Evolutionary conservation across 1,140 invertebrate genomes (phyloP).

Genomic region (Tribolium madens): DNA sequence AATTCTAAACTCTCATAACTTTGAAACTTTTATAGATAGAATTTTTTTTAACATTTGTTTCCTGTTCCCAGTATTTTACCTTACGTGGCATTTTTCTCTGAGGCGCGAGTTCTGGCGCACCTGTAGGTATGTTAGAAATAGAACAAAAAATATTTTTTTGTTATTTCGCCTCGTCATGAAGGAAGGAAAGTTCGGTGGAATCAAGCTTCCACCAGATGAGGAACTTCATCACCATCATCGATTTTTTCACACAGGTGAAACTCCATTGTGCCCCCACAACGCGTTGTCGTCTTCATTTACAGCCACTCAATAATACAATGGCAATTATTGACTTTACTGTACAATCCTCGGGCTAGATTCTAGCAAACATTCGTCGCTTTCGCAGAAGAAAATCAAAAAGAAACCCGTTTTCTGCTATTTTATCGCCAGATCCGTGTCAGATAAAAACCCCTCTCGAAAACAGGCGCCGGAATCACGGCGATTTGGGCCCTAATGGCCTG

Average conservation of each 20-base stretch:
- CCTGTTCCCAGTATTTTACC: too few relatives aligned
- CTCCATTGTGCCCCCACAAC: not conserved
- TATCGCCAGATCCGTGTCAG: conserved; percentile 1
- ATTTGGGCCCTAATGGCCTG: conserved; percentile 12
- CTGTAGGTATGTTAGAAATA: too few relatives aligned
- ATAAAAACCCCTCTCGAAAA: not conserved
- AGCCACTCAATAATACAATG: not conserved
- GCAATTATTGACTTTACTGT: conserved; percentile 17
- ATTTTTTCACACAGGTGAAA: conserved; percentile 6
- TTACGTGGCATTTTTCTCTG: too few relatives aligned
- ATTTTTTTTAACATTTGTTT: too few relatives aligned
- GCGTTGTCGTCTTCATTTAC: conserved; percentile 1
- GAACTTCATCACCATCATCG: not conserved
- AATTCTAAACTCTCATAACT: too few relatives aligned
- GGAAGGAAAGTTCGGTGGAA: too few relatives aligned
- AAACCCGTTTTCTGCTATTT: conserved; percentile 16
- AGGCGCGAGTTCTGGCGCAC: too few relatives aligned
- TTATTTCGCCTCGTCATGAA: too few relatives aligned
- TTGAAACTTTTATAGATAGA: too few relatives aligned
- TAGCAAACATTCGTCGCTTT: conserved; percentile 1
- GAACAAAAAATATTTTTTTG: too few relatives aligned
- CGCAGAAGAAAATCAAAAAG: not conserved
- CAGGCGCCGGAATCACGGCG: not conserved
- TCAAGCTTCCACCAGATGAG: not conserved
- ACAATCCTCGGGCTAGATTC: not conserved